Conservation (phyloP, 2,113 vertebrate genomes). For the Sander lucioperca region DNA sequence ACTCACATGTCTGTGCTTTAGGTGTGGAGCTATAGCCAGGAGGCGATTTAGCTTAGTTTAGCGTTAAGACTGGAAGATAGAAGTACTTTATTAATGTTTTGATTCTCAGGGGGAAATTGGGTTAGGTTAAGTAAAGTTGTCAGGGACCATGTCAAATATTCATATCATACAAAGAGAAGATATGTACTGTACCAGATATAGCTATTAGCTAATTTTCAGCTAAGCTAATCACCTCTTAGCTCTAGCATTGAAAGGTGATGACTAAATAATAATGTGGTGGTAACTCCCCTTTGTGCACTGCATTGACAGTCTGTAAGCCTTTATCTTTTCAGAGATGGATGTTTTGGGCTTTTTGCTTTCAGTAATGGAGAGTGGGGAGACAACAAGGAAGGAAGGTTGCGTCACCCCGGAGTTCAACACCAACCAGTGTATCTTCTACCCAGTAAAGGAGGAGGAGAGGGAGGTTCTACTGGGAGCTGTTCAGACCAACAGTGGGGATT, state of each 20-base stretch:
- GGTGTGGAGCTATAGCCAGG: not conserved
- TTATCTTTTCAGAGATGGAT: not conserved
- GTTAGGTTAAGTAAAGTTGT: not conserved
- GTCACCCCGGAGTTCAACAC: constrained; percentile 61
- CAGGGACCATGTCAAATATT: not conserved
- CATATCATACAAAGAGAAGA: not conserved
- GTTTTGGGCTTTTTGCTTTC: constrained; percentile 24
- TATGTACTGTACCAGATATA: not conserved
- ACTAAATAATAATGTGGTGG: not conserved
- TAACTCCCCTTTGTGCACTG: not conserved
- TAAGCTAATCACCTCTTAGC: not conserved
- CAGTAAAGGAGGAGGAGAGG: constrained; percentile 83
- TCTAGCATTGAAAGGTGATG: not conserved
- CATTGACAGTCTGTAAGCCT: not conserved
- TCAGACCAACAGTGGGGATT: constrained; percentile 39
- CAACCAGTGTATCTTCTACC: constrained; percentile 85
- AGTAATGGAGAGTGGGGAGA: constrained; percentile 56
- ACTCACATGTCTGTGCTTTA: not conserved
- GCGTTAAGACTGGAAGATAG: not conserved
- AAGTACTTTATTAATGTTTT: no score
- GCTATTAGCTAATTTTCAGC: not conserved
- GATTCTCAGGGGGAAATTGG: no score
- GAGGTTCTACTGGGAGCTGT: constrained; percentile 75
- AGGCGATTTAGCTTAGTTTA: not conserved
- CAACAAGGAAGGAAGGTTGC: constrained; percentile 36